Percentiles rank a stretch among this genome's conserved stretches.
Evolutionary conservation across 2,113 vertebrate species (phyloP).

Genomic region (Triplophysa rosa): DNA sequence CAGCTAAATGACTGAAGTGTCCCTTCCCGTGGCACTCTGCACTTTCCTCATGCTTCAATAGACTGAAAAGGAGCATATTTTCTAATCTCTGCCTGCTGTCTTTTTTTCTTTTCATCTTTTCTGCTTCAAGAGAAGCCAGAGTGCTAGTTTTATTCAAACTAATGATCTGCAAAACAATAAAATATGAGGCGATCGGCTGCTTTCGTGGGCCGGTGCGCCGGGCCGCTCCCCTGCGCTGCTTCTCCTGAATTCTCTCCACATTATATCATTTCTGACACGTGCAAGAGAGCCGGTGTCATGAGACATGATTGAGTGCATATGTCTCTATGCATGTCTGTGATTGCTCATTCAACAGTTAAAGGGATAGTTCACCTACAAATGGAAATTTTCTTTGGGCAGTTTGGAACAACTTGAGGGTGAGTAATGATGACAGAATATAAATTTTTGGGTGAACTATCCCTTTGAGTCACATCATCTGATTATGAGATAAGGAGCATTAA

Average conservation of each 20-base stretch:
- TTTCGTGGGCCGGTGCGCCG: neutral
- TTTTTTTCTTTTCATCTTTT: constrained; percentile 75
- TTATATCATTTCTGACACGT: constrained; percentile 33
- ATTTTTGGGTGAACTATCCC: no score
- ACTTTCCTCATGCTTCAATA: constrained; percentile 26
- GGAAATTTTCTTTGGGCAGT: no score
- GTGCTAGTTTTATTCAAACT: constrained; percentile 22
- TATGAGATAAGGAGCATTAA: no score
- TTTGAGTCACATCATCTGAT: no score
- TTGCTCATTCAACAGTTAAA: no score
- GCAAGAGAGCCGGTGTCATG: constrained; percentile 25
- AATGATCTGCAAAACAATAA: constrained; percentile 36
- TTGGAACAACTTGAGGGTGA: no score
- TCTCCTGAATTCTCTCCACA: neutral
- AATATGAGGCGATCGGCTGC: constrained; percentile 17
- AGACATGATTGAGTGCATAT: constrained; percentile 24
- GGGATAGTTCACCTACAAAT: no score
- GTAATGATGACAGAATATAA: no score
- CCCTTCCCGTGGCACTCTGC: constrained; percentile 38
- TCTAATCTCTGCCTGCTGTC: constrained; percentile 61
- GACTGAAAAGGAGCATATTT: constrained; percentile 32
- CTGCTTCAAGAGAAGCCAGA: constrained; percentile 49
- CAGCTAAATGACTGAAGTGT: constrained; percentile 74
- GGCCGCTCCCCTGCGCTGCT: neutral
- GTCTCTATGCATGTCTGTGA: neutral